phyloP scores from a whole-genome alignment of 92 coral and sea anemone species.

The Parazoanthus darwini region DNA sequence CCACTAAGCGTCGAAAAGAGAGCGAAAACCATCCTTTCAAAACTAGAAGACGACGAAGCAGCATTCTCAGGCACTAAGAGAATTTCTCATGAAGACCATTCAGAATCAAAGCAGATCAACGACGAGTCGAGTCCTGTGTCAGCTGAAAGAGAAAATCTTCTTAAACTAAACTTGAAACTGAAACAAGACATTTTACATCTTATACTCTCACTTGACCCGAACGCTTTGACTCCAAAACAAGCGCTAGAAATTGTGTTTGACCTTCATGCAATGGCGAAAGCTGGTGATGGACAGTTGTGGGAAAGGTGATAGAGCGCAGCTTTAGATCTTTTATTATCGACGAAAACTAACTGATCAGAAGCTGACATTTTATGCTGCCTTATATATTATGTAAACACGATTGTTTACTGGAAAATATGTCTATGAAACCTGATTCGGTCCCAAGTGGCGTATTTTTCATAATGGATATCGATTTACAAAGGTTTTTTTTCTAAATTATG shows the following conservation, averaged over 20 bases:
- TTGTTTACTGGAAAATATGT: too few relatives aligned
- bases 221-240: slow-evolving; percentile 55
- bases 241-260: slow-evolving; percentile 58
- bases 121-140: background rate
- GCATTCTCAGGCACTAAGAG: slow-evolving; percentile 2
- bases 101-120: background rate
- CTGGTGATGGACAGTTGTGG: background rate
- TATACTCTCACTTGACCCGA: slow-evolving; percentile 57
- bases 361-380: too few relatives aligned
- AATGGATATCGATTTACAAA: too few relatives aligned
- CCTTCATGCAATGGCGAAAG: slow-evolving; percentile 52
- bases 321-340: too few relatives aligned
- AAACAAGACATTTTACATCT: slow-evolving; percentile 45
- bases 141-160: background rate
- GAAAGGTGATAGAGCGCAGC: background rate
- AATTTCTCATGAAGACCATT: background rate
- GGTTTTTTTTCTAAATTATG: too few relatives aligned
- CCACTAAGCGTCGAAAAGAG: slow-evolving; percentile 69
- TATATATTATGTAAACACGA: too few relatives aligned
- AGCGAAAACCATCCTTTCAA: slow-evolving; percentile 64
- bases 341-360: too few relatives aligned
- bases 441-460: too few relatives aligned
- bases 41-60: slow-evolving; percentile 56
- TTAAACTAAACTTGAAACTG: background rate
- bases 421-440: too few relatives aligned